These are phyloP conservation scores for Bombus waltoni DNA, from an alignment of 1,140 invertebrate species.

Conservation along the genomic window DNA sequence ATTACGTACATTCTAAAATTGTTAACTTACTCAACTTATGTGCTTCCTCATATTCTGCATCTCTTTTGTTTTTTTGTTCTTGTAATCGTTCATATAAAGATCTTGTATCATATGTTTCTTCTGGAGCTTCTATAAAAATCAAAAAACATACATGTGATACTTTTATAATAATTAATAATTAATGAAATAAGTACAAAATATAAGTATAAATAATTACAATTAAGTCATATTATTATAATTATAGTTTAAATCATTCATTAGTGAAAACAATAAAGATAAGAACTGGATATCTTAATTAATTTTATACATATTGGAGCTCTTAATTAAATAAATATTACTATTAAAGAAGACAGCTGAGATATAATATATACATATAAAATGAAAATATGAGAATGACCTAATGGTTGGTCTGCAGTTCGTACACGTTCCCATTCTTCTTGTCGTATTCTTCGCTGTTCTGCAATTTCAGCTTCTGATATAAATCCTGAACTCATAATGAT, in stretches of 20 bases:
- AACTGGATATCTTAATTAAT: not conserved
- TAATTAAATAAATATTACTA: not conserved
- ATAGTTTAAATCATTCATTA: not conserved
- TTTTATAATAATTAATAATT: not conserved
- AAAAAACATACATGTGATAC: not conserved
- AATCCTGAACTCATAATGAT: slow-evolving; percentile 93
- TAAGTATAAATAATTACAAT: not conserved
- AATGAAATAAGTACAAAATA: not conserved
- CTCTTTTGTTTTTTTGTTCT: slow-evolving; percentile 94
- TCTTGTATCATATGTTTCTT: slow-evolving; percentile 91
- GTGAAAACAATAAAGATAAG: not conserved
- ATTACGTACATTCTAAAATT: not conserved
- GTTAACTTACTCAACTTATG: slow-evolving; percentile 92
- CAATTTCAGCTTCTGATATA: slow-evolving; percentile 92
- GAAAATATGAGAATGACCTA: slow-evolving; percentile 84
- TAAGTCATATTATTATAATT: not conserved
- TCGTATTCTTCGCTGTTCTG: slow-evolving; percentile 89
- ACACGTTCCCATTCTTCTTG: slow-evolving; percentile 98
- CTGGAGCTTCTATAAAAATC: slow-evolving; percentile 85
- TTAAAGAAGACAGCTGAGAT: not conserved
- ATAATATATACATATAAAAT: not conserved
- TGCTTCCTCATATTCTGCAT: slow-evolving; percentile 97
- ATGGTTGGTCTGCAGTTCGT: slow-evolving; percentile 92
- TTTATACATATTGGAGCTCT: not conserved
- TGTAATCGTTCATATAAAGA: slow-evolving; percentile 95